Base-by-base conservation (phyloP, 1,140 invertebrate genomes). In the Drosophila azteca region DNA sequence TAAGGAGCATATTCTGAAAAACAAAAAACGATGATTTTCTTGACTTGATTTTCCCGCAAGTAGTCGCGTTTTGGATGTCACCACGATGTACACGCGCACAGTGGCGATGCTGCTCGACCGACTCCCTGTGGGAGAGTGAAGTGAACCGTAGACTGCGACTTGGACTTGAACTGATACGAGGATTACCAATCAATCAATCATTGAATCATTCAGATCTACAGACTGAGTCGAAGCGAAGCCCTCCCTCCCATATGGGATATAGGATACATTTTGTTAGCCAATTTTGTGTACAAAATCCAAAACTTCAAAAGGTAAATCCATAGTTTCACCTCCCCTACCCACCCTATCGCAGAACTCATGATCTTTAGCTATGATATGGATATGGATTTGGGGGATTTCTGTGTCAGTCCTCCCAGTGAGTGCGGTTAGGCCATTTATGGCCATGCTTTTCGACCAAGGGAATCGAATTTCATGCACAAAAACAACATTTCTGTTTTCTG, bases 1-100 rank as follows among this genome's bases (percentile, higher is more conserved):
- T 91, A 91, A 90, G 90, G 90, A 89, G 90, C 87, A 91, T 90
- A 91, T 89, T 89, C 84, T 87, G 49, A 66, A 60, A 75, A 67
- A 67, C 78, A 88, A 67, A 67, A 83, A 88, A 80, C 58, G 74
- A 81, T 87, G 81, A 82, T 81, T 84, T 84, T 66, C 68, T 68
- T 53, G 67, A 70, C 80, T 78, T 83, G 76, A 83, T 77, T 87
- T 83, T 82, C 63, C 79, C 83, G 62, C 79, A 79, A 89, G 84
- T 88, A 91, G 90, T 91, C 90, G 90, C 83, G 90, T 90, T 91
- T 91, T 91, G 85, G 90, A 91, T 91, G 90, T 90, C 90, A 91
- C 76, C 79, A 88, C 79, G 84, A 88, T 77, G 83, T 80, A 77
- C 57, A 83, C 90, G 90, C 84, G 84, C 66, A 72, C 60, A 73